A percentile compares a stretch with the other conserved stretches of the same genome.
These are phyloP conservation scores for Trisateles emortualis DNA, from an alignment of 2,888 invertebrate genomes.

Conservation along the genomic window DNA sequence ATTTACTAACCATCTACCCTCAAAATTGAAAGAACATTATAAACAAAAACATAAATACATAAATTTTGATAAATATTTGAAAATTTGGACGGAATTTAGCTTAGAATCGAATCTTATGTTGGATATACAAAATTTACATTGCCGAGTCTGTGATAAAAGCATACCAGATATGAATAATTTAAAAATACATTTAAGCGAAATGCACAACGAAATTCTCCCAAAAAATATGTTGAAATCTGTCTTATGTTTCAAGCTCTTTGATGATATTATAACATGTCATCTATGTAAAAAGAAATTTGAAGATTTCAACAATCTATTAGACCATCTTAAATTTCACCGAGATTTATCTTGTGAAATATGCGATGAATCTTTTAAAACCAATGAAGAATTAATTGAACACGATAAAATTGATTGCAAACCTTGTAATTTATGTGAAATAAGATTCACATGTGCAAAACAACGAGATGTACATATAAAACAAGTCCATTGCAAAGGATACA, in stretches of 20 bases:
- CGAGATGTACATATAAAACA: slow-evolving; percentile 1
- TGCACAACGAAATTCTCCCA: slow-evolving; percentile 4
- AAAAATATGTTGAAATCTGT: slow-evolving; percentile 20
- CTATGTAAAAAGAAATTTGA: slow-evolving; percentile 47
- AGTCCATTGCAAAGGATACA: slow-evolving; percentile 1
- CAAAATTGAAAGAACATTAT: slow-evolving; percentile 9
- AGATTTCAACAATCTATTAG: slow-evolving; percentile 50
- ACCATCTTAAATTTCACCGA: slow-evolving; percentile 52
- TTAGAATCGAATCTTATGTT: slow-evolving; percentile 4
- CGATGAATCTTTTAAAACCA: not conserved
- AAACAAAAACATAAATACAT: not conserved
- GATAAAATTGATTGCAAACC: slow-evolving; percentile 14
- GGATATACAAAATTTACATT: slow-evolving; percentile 7
- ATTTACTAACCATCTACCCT: not conserved
- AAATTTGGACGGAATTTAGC: slow-evolving; percentile 9
- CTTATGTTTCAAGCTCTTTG: slow-evolving; percentile 52
- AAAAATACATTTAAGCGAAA: slow-evolving; percentile 5
- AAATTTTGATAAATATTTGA: not conserved
- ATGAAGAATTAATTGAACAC: slow-evolving; percentile 6
- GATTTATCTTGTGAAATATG: slow-evolving; percentile 7
- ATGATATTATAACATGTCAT: slow-evolving; percentile 50
- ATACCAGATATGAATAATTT: slow-evolving; percentile 6
- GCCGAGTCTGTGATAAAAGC: slow-evolving; percentile 6
- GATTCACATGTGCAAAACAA: slow-evolving; percentile 5
- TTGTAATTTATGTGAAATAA: slow-evolving; percentile 6